phyloP scores from a whole-genome alignment of 2,797 vertebrate species.

The Coluber constrictor region DNA sequence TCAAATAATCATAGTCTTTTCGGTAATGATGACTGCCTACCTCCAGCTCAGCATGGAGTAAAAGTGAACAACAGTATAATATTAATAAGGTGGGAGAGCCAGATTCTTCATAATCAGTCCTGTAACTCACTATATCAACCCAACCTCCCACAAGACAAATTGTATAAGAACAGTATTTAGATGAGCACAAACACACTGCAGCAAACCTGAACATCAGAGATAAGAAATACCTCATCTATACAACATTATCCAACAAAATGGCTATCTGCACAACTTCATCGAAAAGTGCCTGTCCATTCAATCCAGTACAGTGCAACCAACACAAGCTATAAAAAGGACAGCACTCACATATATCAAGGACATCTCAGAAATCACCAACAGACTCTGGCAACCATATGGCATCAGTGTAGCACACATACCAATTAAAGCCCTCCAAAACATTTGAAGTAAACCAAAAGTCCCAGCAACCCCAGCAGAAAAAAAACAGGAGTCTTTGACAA shows the following conservation, averaged over 20 bases:
- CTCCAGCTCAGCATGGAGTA: neutral
- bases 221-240: neutral
- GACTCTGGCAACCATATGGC: neutral
- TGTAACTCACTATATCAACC: neutral
- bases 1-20: slow-evolving; percentile 18
- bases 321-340: neutral
- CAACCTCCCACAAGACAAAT: neutral
- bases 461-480: neutral
- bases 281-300: neutral
- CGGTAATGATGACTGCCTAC: neutral
- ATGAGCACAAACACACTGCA: neutral
- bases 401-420: neutral
- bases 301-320: neutral
- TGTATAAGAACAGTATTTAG: neutral
- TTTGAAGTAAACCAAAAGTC: neutral
- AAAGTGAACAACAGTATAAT: neutral
- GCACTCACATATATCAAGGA: neutral
- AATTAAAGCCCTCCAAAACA: neutral
- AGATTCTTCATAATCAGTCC: neutral
- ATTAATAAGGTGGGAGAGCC: neutral
- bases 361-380: neutral
- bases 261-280: neutral
- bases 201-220: neutral
- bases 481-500: neutral
- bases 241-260: neutral